Base-by-base conservation (phyloP, 2,113 vertebrate species). In the Pelmatolapia mariae region DNA sequence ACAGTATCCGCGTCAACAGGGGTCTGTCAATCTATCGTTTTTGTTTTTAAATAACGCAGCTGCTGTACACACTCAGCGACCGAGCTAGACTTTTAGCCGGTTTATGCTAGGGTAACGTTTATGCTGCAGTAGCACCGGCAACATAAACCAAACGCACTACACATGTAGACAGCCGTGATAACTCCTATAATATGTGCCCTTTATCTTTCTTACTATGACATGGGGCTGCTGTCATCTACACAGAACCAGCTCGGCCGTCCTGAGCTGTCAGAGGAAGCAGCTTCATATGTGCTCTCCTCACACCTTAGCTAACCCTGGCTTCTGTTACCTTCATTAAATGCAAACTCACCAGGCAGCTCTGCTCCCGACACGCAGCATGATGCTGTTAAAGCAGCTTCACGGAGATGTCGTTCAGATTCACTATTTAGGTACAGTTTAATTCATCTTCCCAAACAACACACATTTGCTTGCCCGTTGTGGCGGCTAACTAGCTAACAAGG, bases 331-430 rank as follows among this genome's bases (percentile, higher is more conserved):
- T 73, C 83, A 66, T 31, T 3, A 85, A 81, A 86, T 3, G 7
- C 1, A 8, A 24, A 95, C 96, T 96, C 90, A 97, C 97, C 96
- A 96, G 71, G 93, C 87, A 31, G 93, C 86, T 88, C 92, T 92
- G 45, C 89, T 94, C 86, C 96, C 96, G 81, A 95, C 95, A 84
- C 97, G 95, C 82, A 97, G 91, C 97, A 97, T 97, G 83, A 50
- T 85, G 92, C 81, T 82, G 87, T 89, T 82, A 82, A 59, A 86
- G 88, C 53, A 31, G 82, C 13, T 84, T 7, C 80, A 89, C 66
- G 81, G 56, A 81, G 81, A 81, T 91, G 3, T 91, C 22, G 87
- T 36, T 85, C 26, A 84, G 84, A 89, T 47, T 66, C 63, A 45
- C 26, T 84, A 84, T 91, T 90, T 26, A 92, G 40, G 85, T 29